Evolutionary conservation across 1,140 invertebrate species (phyloP).

Genomic region (Colletes gigas): DNA sequence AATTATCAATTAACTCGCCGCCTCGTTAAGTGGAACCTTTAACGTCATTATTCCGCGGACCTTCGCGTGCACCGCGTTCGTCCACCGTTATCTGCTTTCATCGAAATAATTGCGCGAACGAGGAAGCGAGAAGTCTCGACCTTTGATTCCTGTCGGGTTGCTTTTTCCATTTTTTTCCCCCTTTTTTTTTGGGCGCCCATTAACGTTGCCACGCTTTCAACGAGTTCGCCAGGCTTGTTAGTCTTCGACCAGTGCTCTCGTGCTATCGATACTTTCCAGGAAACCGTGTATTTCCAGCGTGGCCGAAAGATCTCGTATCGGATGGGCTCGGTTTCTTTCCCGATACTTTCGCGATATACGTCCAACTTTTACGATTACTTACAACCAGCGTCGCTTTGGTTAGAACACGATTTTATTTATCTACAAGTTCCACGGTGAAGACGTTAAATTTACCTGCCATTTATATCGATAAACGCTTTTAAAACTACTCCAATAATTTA

Average conservation of each 20-base stretch:
- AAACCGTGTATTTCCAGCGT: neutral
- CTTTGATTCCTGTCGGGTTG: neutral
- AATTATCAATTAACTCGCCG: conserved; percentile 45
- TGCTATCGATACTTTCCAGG: neutral
- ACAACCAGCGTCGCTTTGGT: neutral
- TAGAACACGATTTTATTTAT: too few species aligned
- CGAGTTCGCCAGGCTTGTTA: neutral
- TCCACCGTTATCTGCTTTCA: neutral
- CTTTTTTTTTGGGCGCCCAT: neutral
- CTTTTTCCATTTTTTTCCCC: neutral
- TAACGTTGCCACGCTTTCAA: neutral
- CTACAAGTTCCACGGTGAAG: too few species aligned
- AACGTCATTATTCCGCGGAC: conserved; percentile 21
- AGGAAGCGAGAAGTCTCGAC: neutral
- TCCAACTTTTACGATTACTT: neutral
- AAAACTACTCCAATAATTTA: too few species aligned
- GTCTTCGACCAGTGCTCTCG: neutral
- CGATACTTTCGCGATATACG: neutral
- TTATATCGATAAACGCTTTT: too few species aligned
- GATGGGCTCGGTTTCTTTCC: neutral
- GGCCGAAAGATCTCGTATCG: neutral
- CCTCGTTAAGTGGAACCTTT: conserved; percentile 40
- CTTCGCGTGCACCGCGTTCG: conserved; percentile 5
- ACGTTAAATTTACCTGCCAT: too few species aligned
- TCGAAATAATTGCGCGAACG: neutral